phyloP scores from a whole-genome alignment of 2,113 vertebrate species.

The Malaclemys terrapin region DNA sequence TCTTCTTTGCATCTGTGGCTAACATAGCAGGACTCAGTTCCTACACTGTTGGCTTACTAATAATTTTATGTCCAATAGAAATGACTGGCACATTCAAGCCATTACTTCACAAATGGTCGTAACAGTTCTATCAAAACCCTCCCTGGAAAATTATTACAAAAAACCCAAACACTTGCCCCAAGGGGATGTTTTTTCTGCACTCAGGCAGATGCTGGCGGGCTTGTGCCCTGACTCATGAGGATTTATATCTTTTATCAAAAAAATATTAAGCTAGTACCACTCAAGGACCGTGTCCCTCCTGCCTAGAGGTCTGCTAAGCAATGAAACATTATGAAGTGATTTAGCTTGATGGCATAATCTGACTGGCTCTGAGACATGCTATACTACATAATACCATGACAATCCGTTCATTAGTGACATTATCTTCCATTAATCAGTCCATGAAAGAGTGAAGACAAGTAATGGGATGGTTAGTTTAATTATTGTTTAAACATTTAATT shows the following conservation, averaged over 20 bases:
- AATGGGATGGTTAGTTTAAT: constrained; percentile 57
- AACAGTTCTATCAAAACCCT: background rate
- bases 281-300: accelerated
- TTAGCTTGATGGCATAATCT: constrained; percentile 23
- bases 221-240: background rate
- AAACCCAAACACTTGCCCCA: background rate
- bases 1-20: background rate
- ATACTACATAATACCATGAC: background rate
- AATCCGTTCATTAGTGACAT: constrained; percentile 36
- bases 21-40: background rate
- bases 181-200: background rate
- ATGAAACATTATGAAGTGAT: accelerated
- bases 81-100: background rate
- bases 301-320: background rate
- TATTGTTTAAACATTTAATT: constrained; percentile 31
- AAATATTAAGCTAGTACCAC: background rate
- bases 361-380: background rate
- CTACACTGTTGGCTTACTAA: background rate
- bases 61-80: accelerated
- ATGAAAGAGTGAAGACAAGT: background rate
- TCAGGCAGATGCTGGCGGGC: accelerated
- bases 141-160: background rate
- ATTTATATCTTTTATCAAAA: background rate
- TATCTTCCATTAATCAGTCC: background rate
- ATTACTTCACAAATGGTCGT: background rate